Base-by-base conservation (phyloP, 2,888 invertebrate genomes). In the Leptinotarsa tumamoca region DNA sequence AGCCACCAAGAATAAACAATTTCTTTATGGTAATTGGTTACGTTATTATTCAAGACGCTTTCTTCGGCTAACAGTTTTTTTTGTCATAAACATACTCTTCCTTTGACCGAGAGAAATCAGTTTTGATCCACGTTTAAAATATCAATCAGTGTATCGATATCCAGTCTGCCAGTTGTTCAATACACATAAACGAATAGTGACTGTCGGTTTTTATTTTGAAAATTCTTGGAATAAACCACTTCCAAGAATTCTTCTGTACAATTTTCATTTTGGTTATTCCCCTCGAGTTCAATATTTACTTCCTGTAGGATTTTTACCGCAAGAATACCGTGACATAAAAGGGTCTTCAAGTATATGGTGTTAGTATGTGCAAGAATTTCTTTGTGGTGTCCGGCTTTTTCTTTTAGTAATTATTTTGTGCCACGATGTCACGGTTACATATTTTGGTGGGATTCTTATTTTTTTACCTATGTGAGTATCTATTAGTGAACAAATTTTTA, bases 51-150 rank as follows among this genome's bases (percentile, higher is more conserved):
- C 83, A 77, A 72, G 67, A 74, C 81, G 80, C 78, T 82, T 78
- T 80, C 81, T 81, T 80, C 75, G 70, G 67, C 73, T 83, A 83
- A 83, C 83, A 82, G 83, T 82, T 81, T 82, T 79, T 43, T 77
- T 68, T 50, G 52, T 70, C 68, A 51, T 54, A 56, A 76, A 70
- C 61, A 73, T 76, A 73, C 68, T 75, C 68, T 76, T 80, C 73
- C 76, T 76, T 18, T 61, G 67, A 52, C 58, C 50, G 63, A 71
- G 49, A 58, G 71, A 73, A 73, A 68, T 7, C 18, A 73, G 66
- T 68, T 72, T 72, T 72, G 69, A 54, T 70, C 5, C 49, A 70
- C n/a, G 70, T 70, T 58, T 56, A 49, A 71, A 75, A 74, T 73
- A 61, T 71, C 67, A 74, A 76, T 74, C 33, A 68, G 17, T 15